phyloP scores from a whole-genome alignment of 2,113 vertebrate genomes.

The Cyprinus carpio region DNA sequence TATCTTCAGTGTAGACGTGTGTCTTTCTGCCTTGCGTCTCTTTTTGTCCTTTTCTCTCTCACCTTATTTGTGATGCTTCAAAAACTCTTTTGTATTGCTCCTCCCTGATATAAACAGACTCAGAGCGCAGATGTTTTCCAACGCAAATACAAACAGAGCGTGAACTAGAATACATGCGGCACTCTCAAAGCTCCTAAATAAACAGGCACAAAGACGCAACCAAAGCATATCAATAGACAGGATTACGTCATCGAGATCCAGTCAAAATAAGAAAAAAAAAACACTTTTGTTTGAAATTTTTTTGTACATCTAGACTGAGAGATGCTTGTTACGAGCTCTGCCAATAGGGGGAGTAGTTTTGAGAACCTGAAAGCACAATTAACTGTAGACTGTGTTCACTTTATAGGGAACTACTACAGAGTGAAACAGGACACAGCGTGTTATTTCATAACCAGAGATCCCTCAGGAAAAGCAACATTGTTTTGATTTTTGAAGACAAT shows the following conservation, averaged over 20 bases:
- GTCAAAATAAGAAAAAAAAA: background rate
- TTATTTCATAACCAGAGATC: background rate
- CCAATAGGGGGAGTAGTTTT: conserved; percentile 1
- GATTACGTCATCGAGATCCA: conserved; percentile 8
- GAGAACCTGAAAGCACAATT: background rate
- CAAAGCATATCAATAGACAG: conserved; percentile 8
- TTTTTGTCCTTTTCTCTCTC: background rate
- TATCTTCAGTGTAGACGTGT: background rate
- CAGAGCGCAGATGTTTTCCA: conserved; percentile 35
- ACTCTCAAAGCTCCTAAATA: conserved; percentile 37
- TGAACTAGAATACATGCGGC: conserved; percentile 28
- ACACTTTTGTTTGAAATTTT: background rate
- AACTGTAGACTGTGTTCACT: background rate
- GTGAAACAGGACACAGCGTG: background rate
- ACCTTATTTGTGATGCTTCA: conserved; percentile 30
- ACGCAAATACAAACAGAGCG: conserved; percentile 33
- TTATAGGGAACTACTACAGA: background rate
- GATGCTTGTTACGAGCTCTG: background rate
- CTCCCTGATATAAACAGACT: conserved; percentile 37
- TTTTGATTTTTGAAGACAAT: background rate
- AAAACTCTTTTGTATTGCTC: conserved; percentile 28
- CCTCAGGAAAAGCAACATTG: background rate
- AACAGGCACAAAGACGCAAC: conserved; percentile 27
- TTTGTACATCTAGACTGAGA: background rate
- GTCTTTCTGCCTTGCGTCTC: background rate